Conservation (phyloP, 2,888 invertebrate genomes). For the Drosophila meridiana region DNA sequence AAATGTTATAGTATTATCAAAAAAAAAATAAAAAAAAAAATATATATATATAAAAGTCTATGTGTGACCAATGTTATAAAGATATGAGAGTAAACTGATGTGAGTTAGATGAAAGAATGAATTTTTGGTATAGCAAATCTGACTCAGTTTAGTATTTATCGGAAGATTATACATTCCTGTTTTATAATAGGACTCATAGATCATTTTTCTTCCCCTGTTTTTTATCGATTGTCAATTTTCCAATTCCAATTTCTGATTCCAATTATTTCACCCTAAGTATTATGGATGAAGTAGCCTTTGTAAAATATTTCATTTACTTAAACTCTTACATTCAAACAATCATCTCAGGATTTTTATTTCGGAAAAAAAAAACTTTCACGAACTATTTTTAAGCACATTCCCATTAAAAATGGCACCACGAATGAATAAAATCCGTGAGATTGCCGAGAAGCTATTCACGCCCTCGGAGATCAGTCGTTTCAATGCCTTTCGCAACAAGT, state of each 20-base stretch:
- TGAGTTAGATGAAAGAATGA: too few relatives aligned
- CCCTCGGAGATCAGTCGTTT: slow-evolving; percentile 56
- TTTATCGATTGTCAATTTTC: neutral
- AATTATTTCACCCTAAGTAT: neutral
- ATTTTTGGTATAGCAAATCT: neutral
- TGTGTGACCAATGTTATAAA: too few relatives aligned
- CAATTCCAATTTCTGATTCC: too few relatives aligned
- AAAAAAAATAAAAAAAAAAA: too few relatives aligned
- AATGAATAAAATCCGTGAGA: slow-evolving; percentile 44
- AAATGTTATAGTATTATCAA: too few relatives aligned
- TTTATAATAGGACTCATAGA: too few relatives aligned
- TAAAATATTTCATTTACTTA: neutral
- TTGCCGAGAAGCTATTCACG: slow-evolving; percentile 64
- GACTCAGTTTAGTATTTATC: neutral
- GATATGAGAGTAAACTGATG: too few relatives aligned
- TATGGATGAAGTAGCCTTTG: neutral
- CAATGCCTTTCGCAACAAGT: slow-evolving; percentile 36
- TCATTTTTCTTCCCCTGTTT: neutral
- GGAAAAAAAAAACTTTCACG: neutral
- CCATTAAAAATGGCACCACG: slow-evolving; percentile 31
- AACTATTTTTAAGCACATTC: neutral
- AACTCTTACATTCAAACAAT: too few relatives aligned
- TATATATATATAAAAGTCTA: too few relatives aligned
- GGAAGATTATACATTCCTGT: neutral
- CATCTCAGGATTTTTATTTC: neutral